Evolutionary conservation across 1,140 invertebrate species (phyloP).

Genomic region (Hylaeus volcanicus): DNA sequence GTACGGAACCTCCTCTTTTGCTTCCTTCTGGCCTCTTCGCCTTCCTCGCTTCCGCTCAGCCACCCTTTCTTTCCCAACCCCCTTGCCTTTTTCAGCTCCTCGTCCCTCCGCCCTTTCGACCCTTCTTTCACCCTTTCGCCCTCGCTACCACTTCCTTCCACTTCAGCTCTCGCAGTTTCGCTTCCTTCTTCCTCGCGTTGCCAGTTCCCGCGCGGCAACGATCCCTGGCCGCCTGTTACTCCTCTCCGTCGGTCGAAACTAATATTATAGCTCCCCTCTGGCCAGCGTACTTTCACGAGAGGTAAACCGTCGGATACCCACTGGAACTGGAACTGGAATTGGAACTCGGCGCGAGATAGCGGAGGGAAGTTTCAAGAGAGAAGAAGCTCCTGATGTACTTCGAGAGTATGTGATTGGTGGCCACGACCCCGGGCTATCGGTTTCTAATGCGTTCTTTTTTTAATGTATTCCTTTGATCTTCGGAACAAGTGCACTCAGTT

Average conservation of each 20-base stretch:
- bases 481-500: not conserved
- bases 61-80: constrained; percentile 8
- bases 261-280: constrained; percentile 56
- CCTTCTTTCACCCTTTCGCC: constrained; percentile 6
- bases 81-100: constrained; percentile 6
- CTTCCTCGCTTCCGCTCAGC: constrained; percentile 7
- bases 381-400: constrained; percentile 18
- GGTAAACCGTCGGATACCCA: constrained; percentile 25
- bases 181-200: not conserved
- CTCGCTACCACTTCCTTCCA: not conserved
- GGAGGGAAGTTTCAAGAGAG: constrained; percentile 36
- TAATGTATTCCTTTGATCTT: constrained; percentile 10
- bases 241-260: constrained; percentile 44
- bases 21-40: constrained; percentile 44
- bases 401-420: constrained; percentile 10
- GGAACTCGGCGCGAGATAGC: constrained; percentile 1
- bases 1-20: constrained; percentile 60
- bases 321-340: not conserved
- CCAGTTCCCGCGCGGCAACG: not conserved
- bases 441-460: not conserved
- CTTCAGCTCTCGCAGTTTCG: not conserved
- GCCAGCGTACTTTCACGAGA: constrained; percentile 37
- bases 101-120: constrained; percentile 7
- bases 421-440: too few species aligned
- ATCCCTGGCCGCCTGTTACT: not conserved